Conservation (phyloP, 2,113 vertebrate genomes). For the Bombycilla garrulus region DNA sequence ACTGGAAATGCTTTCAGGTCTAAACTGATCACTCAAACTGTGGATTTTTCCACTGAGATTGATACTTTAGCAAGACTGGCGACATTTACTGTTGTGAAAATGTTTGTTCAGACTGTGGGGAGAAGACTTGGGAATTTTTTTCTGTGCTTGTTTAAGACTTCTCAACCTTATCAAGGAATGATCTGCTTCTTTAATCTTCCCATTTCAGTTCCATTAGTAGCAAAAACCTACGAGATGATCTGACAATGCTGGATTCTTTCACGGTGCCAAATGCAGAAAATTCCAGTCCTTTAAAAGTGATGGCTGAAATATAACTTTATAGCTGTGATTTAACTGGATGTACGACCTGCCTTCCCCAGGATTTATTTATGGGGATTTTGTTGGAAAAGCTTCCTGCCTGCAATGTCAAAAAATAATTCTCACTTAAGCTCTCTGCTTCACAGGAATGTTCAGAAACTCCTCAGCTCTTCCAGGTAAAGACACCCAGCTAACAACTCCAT, state of each 20-base stretch:
- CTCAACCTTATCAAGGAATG: neutral
- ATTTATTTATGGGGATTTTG: constrained; percentile 12
- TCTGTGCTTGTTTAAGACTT: neutral
- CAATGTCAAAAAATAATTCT: constrained; percentile 1
- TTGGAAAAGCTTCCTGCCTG: constrained; percentile 32
- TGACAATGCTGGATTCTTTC: neutral
- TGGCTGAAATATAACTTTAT: neutral
- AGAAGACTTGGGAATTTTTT: neutral
- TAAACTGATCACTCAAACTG: constrained; percentile 18
- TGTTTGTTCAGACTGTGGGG: neutral
- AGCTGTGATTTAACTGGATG: neutral
- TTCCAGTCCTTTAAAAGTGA: neutral
- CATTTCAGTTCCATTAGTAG: neutral
- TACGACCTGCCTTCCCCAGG: neutral
- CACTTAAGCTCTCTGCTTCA: neutral
- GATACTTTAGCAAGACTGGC: neutral
- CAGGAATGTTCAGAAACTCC: neutral
- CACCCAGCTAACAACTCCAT: neutral
- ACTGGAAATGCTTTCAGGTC: constrained; percentile 36
- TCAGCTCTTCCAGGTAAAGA: neutral
- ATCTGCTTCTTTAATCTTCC: constrained; percentile 24
- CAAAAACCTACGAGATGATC: neutral
- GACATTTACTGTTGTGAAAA: neutral
- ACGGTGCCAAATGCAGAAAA: neutral
- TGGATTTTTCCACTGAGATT: constrained; percentile 52